Base-by-base conservation (phyloP, 2,888 invertebrate species). In the Hydriomena furcata region DNA sequence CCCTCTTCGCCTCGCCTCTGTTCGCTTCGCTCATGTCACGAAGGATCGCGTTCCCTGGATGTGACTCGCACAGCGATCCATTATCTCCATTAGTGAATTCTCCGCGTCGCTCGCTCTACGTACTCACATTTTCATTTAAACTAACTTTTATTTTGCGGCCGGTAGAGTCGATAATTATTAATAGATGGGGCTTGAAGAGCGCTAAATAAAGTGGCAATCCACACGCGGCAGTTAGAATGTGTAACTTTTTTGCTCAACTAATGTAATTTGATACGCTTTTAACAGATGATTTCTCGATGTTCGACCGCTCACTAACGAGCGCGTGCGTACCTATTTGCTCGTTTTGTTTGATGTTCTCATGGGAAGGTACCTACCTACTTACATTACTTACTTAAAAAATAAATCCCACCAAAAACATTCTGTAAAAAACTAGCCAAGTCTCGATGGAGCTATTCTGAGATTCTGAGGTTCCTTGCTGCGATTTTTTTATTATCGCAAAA, bases 251-350 rank as follows among this genome's bases (percentile, higher is more conserved):
- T 52, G 49, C 45, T 47, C 11, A 35, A 42, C 47, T 51, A 42
- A 57, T 54, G 54, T 55, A 52, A 58, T 58, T 58, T 52, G 52
- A 58, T 58, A 58, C 52, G 44, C 49, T 52, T 54, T 54, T 52
- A 58, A 58, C 46, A 38, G 38, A 38, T 17, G 38, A 28, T 38
- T 24, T 38, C 38, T 38, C 20, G 38, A 28, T 28, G 12, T 12
- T 11, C 12, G 30, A 30, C 12, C 6, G 30, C 30, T 12, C 12
- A 11, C 11, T n/a, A 12, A 12, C 12, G 30, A 30, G 12, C 30
- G 30, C 30, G 30, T n/a, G n/a, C n/a, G n/a, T n/a, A n/a, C n/a
- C n/a, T 30, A 1, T 12, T 12, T 30, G 7, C 30, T 6, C 7
- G 30, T 12, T 30, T 12, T 30, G 30, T 12, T 28, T 30, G 4